Conservation (phyloP, 1,140 invertebrate genomes). For the Orchestia grillus region DNA sequence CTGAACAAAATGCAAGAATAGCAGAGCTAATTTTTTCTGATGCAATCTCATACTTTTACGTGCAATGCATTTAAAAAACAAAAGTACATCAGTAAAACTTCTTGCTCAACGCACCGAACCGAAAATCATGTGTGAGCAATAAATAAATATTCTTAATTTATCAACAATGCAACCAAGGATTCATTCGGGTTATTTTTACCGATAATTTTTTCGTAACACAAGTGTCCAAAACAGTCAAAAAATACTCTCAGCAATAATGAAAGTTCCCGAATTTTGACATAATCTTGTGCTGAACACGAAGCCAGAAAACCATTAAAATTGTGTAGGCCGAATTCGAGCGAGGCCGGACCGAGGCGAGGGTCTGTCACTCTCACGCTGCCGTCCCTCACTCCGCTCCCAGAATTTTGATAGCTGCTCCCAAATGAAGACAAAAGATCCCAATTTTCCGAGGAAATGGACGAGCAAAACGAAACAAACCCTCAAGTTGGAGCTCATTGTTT, state of each 20-base stretch:
- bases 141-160: too few relatives aligned
- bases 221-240: too few relatives aligned
- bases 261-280: background rate
- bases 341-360: background rate
- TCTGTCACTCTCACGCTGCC: slow-evolving; percentile 21
- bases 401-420: slow-evolving; percentile 48
- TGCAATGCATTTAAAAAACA: too few relatives aligned
- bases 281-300: background rate
- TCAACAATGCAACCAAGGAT: too few relatives aligned
- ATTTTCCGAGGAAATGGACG: slow-evolving; percentile 54
- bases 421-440: slow-evolving; percentile 54
- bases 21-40: too few relatives aligned
- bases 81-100: too few relatives aligned
- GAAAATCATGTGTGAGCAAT: too few relatives aligned
- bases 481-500: slow-evolving; percentile 25
- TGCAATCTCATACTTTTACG: too few relatives aligned
- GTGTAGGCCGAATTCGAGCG: background rate
- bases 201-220: too few relatives aligned
- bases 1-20: too few relatives aligned
- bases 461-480: slow-evolving; percentile 51
- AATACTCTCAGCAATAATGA: background rate
- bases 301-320: background rate
- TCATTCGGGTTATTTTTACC: too few relatives aligned
- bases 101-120: too few relatives aligned
- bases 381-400: slow-evolving; percentile 34